phyloP scores from a whole-genome alignment of 2,888 invertebrate species.

The Agonopterix alstromeriana region DNA sequence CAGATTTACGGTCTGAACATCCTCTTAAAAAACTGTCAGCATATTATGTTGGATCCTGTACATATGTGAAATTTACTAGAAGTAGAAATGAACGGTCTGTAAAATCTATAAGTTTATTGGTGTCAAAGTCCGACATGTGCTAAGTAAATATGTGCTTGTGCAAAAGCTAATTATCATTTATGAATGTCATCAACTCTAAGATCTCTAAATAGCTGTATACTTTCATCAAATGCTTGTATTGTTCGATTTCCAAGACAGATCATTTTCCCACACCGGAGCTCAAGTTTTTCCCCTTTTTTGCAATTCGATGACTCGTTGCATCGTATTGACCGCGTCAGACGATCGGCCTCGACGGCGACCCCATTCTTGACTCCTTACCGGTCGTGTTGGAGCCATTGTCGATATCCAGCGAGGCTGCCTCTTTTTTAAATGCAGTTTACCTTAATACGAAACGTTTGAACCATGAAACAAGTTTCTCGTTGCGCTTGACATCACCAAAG shows the following conservation, averaged over 20 bases:
- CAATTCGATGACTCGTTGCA: conserved; percentile 30
- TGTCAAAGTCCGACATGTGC: conserved; percentile 1
- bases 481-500: conserved; percentile 2
- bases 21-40: too few species aligned
- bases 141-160: conserved; percentile 2
- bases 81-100: background rate
- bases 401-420: conserved; percentile 28
- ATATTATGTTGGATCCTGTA: too few species aligned
- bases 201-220: too few species aligned
- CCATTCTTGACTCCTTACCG: conserved; percentile 58
- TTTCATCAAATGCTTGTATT: background rate
- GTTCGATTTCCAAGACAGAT: background rate
- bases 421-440: conserved; percentile 17
- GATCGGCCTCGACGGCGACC: conserved; percentile 48
- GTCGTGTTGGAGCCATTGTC: conserved; percentile 43
- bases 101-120: background rate
- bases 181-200: too few species aligned
- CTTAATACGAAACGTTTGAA: conserved; percentile 8
- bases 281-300: conserved; percentile 19
- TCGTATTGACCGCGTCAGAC: conserved; percentile 41
- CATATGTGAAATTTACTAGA: background rate
- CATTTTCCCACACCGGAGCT: conserved; percentile 6
- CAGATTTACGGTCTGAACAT: too few species aligned
- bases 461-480: conserved; percentile 16
- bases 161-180: background rate